Evolutionary conservation across 1,140 invertebrate species (phyloP).

Genomic region (Lepidurus apus): DNA sequence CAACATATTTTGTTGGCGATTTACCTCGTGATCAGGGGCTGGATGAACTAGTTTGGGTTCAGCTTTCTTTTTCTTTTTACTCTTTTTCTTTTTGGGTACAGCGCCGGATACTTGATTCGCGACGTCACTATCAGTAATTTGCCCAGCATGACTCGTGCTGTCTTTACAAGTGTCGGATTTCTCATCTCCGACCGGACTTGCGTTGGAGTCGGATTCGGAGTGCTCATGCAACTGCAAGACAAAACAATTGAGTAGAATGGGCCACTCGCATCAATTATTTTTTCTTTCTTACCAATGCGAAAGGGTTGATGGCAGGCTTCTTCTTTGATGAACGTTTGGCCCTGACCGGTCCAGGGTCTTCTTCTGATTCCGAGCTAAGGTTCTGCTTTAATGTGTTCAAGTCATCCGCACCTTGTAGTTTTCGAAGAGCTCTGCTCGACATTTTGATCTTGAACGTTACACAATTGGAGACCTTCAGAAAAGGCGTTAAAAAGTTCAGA

Average conservation of each 20-base stretch:
- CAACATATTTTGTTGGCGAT: not conserved
- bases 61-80: constrained; percentile 56
- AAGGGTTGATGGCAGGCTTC: constrained; percentile 28
- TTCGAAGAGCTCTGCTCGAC: constrained; percentile 58
- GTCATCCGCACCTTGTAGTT: constrained; percentile 53
- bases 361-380: constrained; percentile 47
- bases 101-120: constrained; percentile 57
- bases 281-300: constrained; percentile 33
- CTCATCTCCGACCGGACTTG: constrained; percentile 15
- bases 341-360: constrained; percentile 46
- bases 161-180: not conserved
- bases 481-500: not conserved
- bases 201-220: constrained; percentile 28
- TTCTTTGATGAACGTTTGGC: constrained; percentile 36
- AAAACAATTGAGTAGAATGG: not conserved
- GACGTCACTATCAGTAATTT: constrained; percentile 52
- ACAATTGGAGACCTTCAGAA: not conserved
- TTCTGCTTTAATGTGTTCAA: constrained; percentile 46
- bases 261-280: not conserved
- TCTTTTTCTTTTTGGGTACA: constrained; percentile 52
- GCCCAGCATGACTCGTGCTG: constrained; percentile 35
- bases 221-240: constrained; percentile 28
- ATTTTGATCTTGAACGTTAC: constrained; percentile 42
- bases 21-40: constrained; percentile 27
- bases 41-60: constrained; percentile 30